Base-by-base conservation (phyloP, 2,888 invertebrate genomes). In the Pherbina coryleti region DNA sequence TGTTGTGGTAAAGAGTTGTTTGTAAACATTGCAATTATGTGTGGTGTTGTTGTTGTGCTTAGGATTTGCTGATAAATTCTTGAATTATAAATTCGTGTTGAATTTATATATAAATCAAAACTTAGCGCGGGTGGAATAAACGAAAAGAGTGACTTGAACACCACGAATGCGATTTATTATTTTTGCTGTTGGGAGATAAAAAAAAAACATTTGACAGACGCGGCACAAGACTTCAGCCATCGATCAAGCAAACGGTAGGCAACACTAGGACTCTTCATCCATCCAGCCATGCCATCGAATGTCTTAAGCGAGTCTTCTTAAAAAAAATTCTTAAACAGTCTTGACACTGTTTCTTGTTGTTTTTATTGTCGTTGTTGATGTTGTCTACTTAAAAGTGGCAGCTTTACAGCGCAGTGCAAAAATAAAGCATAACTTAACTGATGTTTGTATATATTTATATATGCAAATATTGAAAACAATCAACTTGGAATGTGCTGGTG, bases 181-280 rank as follows among this genome's bases (percentile, higher is more conserved):
- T 72, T n/a, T 57, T 34, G 57, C 22, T 55, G 71, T 71, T 51
- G 75, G 69, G 14, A 19, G 31, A 37, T 8, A 34, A 66, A 64
- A 57, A 72, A 60, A 49, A 22, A 28, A 19, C 28, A 34, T 86
- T 83, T 85, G 85, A 86, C 86, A 86, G 79, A 82, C 82, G 84
- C 84, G 84, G 85, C 87, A 86, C 85, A 84, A 85, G 84, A 84
- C 84, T 86, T 88, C 88, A 87, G 84, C 85, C 86, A 87, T 87
- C 88, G 85, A 86, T 88, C 87, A 87, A 84, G 19, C 34, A 34
- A 72, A 60, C 44, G 17, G 53, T 2, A 14, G 9, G 14, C 8
- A 3, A 9, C 55, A 19, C 19, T 5, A 14, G 19, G 22, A 55
- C 44, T 44, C 31, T 4, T 7, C 44, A 44, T 11, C 11, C 11